Percentiles rank a stretch among this genome's conserved stretches.
Conservation (phyloP, 2,888 invertebrate genomes). For the Dorcus hopei region DNA sequence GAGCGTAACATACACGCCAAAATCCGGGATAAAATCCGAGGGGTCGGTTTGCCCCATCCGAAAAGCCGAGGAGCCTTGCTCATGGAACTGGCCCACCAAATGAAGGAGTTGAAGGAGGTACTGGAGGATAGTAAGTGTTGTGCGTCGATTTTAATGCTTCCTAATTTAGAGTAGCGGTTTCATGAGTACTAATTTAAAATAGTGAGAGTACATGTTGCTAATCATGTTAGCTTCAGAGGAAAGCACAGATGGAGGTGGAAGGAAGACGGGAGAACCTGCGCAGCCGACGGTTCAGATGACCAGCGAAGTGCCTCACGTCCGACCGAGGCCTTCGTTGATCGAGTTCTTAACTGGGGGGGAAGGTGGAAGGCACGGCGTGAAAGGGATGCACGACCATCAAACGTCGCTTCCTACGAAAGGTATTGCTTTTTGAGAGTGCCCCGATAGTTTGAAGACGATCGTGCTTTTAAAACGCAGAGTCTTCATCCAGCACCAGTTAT, state of each 20-base stretch:
- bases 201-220: slow-evolving; percentile 11
- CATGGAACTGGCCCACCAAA: slow-evolving; percentile 81
- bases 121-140: slow-evolving; percentile 63
- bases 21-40: slow-evolving; percentile 81
- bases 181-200: neutral
- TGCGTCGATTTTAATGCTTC: neutral
- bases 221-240: slow-evolving; percentile 33
- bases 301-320: slow-evolving; percentile 45
- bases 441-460: neutral
- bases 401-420: slow-evolving; percentile 33
- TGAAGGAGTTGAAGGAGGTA: slow-evolving; percentile 83
- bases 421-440: slow-evolving; percentile 28
- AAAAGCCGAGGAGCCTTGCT: slow-evolving; percentile 82
- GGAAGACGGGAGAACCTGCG: slow-evolving; percentile 39
- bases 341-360: slow-evolving; percentile 63
- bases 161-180: neutral
- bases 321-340: slow-evolving; percentile 65
- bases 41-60: slow-evolving; percentile 74
- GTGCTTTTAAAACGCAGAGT: slow-evolving; percentile 29
- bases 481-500: slow-evolving; percentile 45
- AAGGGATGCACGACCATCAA: slow-evolving; percentile 30
- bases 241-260: slow-evolving; percentile 41
- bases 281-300: slow-evolving; percentile 52
- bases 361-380: slow-evolving; percentile 39
- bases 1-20: slow-evolving; percentile 82